Conservation (phyloP, 2,113 vertebrate species). For the Sus scrofa region T2T-Sscrofa CM000824.6:128631501-128632000, state of each 20-base stretch:
- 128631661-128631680: background rate
- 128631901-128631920: background rate
- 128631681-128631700: background rate
- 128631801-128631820: background rate
- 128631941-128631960: background rate
- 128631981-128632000: slow-evolving; percentile 22
- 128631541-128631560: background rate
- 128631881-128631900: background rate
- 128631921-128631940: background rate
- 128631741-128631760: background rate
- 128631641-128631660: background rate
- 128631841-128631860: background rate
- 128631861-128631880: background rate
- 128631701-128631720: background rate
- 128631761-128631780: background rate
- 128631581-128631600: too few species aligned
- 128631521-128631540: too few species aligned
- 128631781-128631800: background rate
- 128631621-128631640: background rate
- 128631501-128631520: background rate
- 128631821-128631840: background rate
- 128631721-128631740: background rate
- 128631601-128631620: background rate
- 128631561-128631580: background rate
- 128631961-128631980: background rate